phyloP scores from a whole-genome alignment of 2,797 vertebrate species.

The Microctenopoma lineatum region DNA sequence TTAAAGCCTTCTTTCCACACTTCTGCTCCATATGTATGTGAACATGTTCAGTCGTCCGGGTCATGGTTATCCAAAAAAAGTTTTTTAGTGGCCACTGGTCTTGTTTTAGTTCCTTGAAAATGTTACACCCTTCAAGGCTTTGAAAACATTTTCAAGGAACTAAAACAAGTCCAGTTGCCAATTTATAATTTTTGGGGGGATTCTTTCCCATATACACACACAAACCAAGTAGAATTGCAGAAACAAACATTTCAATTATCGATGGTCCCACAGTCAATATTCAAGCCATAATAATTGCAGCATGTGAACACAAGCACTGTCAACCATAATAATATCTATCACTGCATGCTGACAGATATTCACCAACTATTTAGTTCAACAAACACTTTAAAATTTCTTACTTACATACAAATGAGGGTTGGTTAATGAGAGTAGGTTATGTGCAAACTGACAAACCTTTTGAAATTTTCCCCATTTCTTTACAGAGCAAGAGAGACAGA shows the following conservation, averaged over 20 bases:
- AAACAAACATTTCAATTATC: constrained; percentile 16
- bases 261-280: constrained; percentile 6
- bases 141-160: no score
- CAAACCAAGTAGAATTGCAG: constrained; percentile 19
- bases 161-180: no score
- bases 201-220: constrained; percentile 10
- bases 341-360: neutral
- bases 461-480: constrained; percentile 21
- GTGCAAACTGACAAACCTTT: neutral
- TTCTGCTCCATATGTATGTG: no score
- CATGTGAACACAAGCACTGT: neutral
- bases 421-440: neutral
- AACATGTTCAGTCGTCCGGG: no score
- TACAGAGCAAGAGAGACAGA: neutral
- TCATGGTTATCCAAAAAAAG: no score
- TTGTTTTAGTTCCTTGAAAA: no score
- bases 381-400: neutral
- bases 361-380: neutral
- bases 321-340: constrained; percentile 2
- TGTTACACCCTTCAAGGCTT: no score
- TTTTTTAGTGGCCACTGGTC: no score
- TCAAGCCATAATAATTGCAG: constrained; percentile 11
- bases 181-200: no score
- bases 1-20: constrained; percentile 14
- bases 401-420: neutral